These are phyloP conservation scores for Morphnarchus princeps DNA, from an alignment of 2,113 vertebrate species.

Conservation along the genomic window DNA sequence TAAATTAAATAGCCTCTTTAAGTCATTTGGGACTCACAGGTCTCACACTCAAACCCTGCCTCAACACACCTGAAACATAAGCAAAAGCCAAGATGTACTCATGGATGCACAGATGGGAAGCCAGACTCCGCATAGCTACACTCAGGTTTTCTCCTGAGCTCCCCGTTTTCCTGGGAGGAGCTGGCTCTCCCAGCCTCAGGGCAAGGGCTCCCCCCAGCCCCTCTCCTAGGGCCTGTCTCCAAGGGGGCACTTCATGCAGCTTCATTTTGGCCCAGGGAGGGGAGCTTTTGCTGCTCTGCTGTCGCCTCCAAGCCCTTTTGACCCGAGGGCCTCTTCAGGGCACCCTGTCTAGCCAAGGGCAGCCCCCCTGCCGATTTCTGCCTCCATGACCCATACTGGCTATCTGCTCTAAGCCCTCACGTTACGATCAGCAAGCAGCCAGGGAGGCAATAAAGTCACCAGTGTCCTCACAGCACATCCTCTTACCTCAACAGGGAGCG, in stretches of 20 bases:
- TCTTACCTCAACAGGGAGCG: background rate
- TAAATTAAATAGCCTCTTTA: background rate
- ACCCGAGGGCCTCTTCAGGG: background rate
- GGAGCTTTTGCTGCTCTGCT: background rate
- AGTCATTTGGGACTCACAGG: background rate
- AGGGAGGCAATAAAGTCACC: background rate
- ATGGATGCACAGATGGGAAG: fast-evolving
- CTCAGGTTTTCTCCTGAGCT: background rate
- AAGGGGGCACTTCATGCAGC: fast-evolving
- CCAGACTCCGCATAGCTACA: fast-evolving
- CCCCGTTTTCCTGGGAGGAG: fast-evolving
- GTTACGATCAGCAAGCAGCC: fast-evolving
- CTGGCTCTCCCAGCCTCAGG: background rate
- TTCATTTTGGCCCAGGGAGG: background rate
- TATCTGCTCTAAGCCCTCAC: background rate
- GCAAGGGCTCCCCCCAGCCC: too few species aligned
- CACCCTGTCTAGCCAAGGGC: background rate
- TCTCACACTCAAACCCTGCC: background rate
- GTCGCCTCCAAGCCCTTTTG: background rate
- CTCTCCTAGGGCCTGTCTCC: background rate
- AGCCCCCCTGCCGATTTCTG: background rate
- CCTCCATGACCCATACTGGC: fast-evolving
- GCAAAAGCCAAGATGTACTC: background rate
- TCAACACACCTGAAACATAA: background rate
- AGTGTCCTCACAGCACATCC: fast-evolving